These are phyloP conservation scores for Pterocles gutturalis DNA, from an alignment of 2,113 vertebrate genomes.

Conservation along the genomic window DNA sequence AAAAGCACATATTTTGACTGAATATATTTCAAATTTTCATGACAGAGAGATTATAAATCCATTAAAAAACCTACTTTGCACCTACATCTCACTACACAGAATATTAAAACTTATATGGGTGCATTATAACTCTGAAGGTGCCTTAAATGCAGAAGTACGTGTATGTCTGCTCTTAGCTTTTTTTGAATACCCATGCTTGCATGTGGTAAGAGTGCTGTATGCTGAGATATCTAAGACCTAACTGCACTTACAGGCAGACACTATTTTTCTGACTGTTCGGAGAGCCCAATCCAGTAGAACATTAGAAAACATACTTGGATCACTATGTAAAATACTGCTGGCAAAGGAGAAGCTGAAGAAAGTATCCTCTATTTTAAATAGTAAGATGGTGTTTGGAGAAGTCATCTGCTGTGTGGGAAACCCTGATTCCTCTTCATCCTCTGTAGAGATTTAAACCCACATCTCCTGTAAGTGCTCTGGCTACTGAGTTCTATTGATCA, in stretches of 20 bases:
- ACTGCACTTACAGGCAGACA: not conserved
- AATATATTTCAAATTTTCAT: not conserved
- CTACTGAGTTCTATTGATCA: not conserved
- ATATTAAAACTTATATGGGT: not conserved
- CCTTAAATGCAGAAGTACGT: not conserved
- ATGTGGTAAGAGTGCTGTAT: not conserved
- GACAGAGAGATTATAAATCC: not conserved
- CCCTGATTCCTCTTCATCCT: not conserved
- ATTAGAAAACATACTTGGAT: not conserved
- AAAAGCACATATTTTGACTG: not conserved
- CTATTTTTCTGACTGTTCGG: not conserved
- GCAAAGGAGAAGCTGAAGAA: not conserved
- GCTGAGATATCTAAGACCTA: not conserved
- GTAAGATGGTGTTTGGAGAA: not conserved
- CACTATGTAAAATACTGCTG: not conserved
- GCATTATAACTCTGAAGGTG: not conserved
- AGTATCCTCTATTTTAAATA: not conserved
- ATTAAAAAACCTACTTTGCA: not conserved
- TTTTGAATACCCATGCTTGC: not conserved
- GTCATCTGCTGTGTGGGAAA: not conserved
- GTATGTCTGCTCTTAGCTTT: not conserved
- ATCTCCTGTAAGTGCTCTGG: not conserved
- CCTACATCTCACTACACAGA: accelerated
- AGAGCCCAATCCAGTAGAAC: not conserved
- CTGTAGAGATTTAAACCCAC: not conserved